Evolutionary conservation across 2,888 invertebrate genomes (phyloP).

Genomic region (Spilosoma lubricipeda): DNA sequence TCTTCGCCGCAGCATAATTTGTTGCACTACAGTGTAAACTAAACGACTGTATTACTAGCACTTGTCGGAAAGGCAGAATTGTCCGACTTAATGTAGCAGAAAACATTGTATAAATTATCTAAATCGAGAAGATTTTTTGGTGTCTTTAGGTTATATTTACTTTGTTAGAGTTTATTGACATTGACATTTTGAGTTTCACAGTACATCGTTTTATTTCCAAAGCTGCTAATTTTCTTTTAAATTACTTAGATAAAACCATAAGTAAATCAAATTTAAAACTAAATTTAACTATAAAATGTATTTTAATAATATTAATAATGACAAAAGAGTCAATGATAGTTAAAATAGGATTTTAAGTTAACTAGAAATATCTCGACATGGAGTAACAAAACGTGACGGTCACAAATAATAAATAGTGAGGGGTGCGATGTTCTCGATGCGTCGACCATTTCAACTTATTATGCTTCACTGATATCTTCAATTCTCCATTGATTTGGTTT

Average conservation of each 20-base stretch:
- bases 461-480: no score
- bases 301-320: neutral
- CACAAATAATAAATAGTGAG: neutral
- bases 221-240: neutral
- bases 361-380: neutral
- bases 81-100: conserved; percentile 36
- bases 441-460: neutral
- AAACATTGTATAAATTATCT: conserved; percentile 43
- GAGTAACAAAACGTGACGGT: neutral
- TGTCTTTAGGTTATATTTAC: neutral
- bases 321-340: neutral
- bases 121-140: neutral
- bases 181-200: neutral
- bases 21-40: conserved; percentile 57
- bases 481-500: no score
- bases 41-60: conserved; percentile 35
- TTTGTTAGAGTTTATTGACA: neutral
- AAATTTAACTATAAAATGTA: neutral
- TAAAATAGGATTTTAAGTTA: neutral
- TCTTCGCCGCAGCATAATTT: conserved; percentile 71
- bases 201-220: neutral
- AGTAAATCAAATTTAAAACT: neutral
- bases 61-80: conserved; percentile 45
- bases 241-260: neutral
- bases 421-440: neutral